Base-by-base conservation (phyloP, 2,888 invertebrate species). In the Balanococcus diminutus region DNA sequence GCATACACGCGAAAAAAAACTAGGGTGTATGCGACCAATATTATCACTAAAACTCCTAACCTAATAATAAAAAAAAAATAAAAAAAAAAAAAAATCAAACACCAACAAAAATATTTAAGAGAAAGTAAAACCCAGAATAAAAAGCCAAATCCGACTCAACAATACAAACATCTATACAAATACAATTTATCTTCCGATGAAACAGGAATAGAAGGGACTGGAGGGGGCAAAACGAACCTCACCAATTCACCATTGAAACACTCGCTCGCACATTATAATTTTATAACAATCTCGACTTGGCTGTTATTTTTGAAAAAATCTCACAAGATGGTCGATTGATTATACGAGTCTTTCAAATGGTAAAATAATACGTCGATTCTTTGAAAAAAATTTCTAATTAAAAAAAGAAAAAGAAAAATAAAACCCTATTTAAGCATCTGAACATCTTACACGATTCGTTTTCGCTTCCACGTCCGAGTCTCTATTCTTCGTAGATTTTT, bases 1-100 rank as follows among this genome's bases (percentile, higher is more conserved):
- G 61, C 61, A 67, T 67, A 67, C 61, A 67, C 61, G 61, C 61
- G 25, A 67, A 25, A 67, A 67, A 67, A 67, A 67, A 67, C 61
- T 67, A 67, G 61, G 61, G 61, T 67, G 61, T 67, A 67, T 67
- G 61, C 61, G 61, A 67, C 11, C 61, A 25, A n/a, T 11, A 67
- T 51, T 19, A 51, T 67, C 11, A 67, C 61, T 67, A 67, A 67
- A 67, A 67, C 61, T 51, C 61, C 9, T 67, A 67, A 67, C 5
- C 25, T 67, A 67, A 25, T 25, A 67, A 3, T 14, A 67, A 67
- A 61, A 67, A 67, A 25, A 67, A 67, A 28, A 25, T 28, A 11
- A 61, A 25, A 8, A 22, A 67, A 28, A 67, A 67, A 51, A n/a
- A 51, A 19, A 8, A 19, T 51, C 19, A 51, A 51, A 51, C 51